Evolutionary conservation across 2,113 vertebrate genomes (phyloP), one percentile per base, ranked within the genome.

Genomic region (Pollimyrus isidori): DNA sequence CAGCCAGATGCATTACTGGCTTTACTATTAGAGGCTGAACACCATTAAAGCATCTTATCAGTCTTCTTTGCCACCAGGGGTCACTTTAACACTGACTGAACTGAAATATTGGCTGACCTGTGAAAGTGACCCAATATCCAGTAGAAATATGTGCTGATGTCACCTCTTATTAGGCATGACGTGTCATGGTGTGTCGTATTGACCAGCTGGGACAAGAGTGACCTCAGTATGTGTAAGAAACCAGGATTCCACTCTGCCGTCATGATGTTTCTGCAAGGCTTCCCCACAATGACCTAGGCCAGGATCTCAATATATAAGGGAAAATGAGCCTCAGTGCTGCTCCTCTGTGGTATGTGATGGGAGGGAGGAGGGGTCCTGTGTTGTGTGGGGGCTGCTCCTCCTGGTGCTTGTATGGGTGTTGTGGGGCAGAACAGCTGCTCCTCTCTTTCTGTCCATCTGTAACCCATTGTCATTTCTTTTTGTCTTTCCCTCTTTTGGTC

Each of bases 11-110:
- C 30, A 39, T 39, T 76, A 15, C 15, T 15, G 26, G n/a, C 30
- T 76, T 76, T 76, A 76, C 30, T 39, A 17, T 35, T 39, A 76
- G 69, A 3, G 30, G 69, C 19, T 83, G 80, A 21, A 13, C 73
- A 42, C 9, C 30, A 30, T 80, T 80, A 45, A 17, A 82, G 83
- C 45, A 73, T 50, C 35, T 39, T 10, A 46, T 88, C 26, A 5
- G 69, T 30, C 69, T 73, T 4, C 65, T 17, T 76, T 15, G 46
- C 42, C 88, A 88, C 69, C 50, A 88, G 88, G 69, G 73, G 88
- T 88, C 88, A 80, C 46, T 76, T 3, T 88, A 80, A 52, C 69
- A 26, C 88, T 49, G 88, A 50, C 23, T 26, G 58, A 48, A 58
- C 3, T 13, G 56, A 26, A 3, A 46, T 7, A 45, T 26, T 76